Evolutionary conservation across 35 echinoderm and acorn worm genomes (phyloP).

Genomic region (Hemicentrotus pulcherrimus): DNA sequence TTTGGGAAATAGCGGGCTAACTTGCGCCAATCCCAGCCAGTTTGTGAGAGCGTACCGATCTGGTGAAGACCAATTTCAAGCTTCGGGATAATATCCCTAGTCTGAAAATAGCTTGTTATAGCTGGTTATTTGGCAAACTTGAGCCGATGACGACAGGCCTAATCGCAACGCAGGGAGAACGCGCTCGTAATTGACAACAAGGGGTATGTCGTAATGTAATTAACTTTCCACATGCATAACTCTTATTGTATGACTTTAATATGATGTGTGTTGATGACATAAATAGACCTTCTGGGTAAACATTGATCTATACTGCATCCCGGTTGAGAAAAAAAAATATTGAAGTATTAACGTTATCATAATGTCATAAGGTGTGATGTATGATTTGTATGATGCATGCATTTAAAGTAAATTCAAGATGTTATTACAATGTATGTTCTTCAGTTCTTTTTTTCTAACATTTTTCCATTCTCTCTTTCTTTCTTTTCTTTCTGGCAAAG

Average conservation of each 20-base stretch:
- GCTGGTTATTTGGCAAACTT: too few species aligned
- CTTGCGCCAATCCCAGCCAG: too few species aligned
- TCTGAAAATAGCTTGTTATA: too few species aligned
- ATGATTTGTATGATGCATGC: background rate
- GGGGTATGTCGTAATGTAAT: slow-evolving; percentile 17
- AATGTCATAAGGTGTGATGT: background rate
- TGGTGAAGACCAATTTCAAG: too few species aligned
- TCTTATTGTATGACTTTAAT: background rate
- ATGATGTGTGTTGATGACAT: background rate
- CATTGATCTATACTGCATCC: background rate
- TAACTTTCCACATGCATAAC: slow-evolving; percentile 11
- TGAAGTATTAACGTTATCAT: background rate
- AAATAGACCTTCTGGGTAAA: background rate
- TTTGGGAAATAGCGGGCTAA: too few species aligned
- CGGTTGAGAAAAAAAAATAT: background rate
- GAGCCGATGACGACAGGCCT: too few species aligned
- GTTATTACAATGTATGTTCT: too few species aligned
- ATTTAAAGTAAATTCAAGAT: background rate
- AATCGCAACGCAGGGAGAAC: background rate
- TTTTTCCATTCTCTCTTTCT: too few species aligned
- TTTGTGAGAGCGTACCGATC: too few species aligned
- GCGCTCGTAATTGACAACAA: background rate
- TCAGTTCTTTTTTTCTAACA: too few species aligned
- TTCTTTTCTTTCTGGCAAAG: background rate
- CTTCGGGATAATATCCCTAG: too few species aligned